Evolutionary conservation across 2,797 vertebrate genomes (phyloP).

Genomic region (Rhynchonycteris naso): DNA sequence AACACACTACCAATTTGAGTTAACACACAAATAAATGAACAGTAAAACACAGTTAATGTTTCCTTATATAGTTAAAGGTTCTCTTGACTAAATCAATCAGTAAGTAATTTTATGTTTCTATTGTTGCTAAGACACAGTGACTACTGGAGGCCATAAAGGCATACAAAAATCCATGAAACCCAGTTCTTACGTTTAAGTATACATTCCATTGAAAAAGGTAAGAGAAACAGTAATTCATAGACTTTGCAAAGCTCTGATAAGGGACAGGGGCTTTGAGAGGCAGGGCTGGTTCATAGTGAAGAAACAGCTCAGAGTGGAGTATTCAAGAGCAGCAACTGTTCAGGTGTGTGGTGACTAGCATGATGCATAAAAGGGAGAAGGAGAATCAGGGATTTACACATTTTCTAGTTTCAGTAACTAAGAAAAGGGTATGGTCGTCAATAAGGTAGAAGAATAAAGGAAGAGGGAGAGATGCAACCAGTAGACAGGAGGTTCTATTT

Average conservation of each 20-base stretch:
- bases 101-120: neutral
- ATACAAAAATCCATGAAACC: neutral
- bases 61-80: neutral
- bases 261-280: neutral
- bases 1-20: neutral
- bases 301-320: neutral
- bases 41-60: neutral
- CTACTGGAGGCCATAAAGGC: neutral
- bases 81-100: neutral
- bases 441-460: neutral
- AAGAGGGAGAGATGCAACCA: neutral
- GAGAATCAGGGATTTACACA: neutral
- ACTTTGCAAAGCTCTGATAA: neutral
- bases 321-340: neutral
- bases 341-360: neutral
- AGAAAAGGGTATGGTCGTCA: neutral
- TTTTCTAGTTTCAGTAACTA: neutral
- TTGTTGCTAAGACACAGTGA: neutral
- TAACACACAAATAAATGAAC: constrained; percentile 13
- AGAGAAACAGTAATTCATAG: neutral
- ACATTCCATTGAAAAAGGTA: neutral
- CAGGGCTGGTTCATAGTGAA: neutral
- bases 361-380: neutral
- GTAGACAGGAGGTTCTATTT: neutral
- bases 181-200: neutral